These are phyloP conservation scores for Dryas iulia DNA, from an alignment of 1,140 invertebrate species.

Conservation along the genomic window DNA sequence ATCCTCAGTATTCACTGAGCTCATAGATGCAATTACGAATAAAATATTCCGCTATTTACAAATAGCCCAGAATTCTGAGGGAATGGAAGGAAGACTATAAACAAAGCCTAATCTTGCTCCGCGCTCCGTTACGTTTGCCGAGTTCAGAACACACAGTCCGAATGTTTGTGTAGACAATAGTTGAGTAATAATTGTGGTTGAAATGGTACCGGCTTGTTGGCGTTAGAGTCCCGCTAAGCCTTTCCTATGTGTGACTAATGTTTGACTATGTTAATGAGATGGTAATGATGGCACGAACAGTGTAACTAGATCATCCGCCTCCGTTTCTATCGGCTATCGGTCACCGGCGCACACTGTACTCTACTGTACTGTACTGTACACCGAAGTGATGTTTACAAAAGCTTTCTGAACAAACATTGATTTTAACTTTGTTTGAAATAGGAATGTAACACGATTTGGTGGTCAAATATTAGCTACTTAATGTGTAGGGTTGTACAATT, in stretches of 20 bases:
- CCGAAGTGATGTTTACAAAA: slow-evolving; percentile 55
- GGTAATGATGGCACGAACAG: slow-evolving; percentile 57
- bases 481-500: neutral
- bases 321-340: slow-evolving; percentile 49
- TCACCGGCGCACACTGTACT: slow-evolving; percentile 42
- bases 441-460: slow-evolving; percentile 42
- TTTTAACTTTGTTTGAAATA: slow-evolving; percentile 33
- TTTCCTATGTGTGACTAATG: slow-evolving; percentile 66
- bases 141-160: slow-evolving; percentile 58
- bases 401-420: slow-evolving; percentile 65
- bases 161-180: slow-evolving; percentile 70
- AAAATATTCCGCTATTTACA: slow-evolving; percentile 30
- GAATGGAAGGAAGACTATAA: slow-evolving; percentile 55
- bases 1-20: slow-evolving; percentile 25
- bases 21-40: slow-evolving; percentile 32
- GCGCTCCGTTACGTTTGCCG: slow-evolving; percentile 68
- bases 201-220: slow-evolving; percentile 38
- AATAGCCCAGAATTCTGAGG: slow-evolving; percentile 42
- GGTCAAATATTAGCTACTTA: slow-evolving; percentile 7
- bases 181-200: slow-evolving; percentile 71
- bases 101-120: slow-evolving; percentile 68
- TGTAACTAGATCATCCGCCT: slow-evolving; percentile 69
- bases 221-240: slow-evolving; percentile 58
- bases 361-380: too few species aligned
- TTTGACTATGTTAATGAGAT: slow-evolving; percentile 76